Evolutionary conservation across 35 echinoderm and acorn worm genomes (phyloP).

Genomic region (Diadema setosum): DNA sequence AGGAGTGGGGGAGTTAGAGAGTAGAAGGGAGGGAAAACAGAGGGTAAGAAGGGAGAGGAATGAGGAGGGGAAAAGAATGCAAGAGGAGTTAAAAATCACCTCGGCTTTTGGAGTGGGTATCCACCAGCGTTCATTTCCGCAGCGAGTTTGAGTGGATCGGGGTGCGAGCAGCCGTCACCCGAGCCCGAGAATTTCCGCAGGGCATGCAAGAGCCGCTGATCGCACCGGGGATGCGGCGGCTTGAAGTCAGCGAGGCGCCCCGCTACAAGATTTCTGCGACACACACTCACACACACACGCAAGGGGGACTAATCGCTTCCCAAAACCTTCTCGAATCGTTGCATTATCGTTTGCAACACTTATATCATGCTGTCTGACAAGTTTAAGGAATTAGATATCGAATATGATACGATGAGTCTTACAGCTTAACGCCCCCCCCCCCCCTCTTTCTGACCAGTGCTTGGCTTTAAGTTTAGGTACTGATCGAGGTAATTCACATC

Average conservation of each 20-base stretch:
- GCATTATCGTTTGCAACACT: neutral
- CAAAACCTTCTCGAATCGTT: no score
- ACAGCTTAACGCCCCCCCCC: no score
- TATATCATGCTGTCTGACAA: neutral
- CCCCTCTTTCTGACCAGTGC: no score
- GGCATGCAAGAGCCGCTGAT: neutral
- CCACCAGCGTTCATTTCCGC: neutral
- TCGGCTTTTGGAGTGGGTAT: conserved; percentile 8
- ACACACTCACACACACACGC: neutral
- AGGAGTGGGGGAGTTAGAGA: no score
- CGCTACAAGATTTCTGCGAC: neutral
- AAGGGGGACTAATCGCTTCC: no score
- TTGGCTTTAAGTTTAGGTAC: no score
- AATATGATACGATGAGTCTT: neutral
- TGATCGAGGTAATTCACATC: no score
- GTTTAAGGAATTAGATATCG: neutral
- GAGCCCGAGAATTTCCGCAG: neutral
- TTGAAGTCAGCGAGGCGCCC: neutral
- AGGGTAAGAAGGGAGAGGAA: no score
- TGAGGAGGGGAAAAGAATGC: neutral
- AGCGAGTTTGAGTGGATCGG: neutral
- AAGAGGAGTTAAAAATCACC: no score
- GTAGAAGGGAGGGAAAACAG: no score
- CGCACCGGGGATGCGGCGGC: neutral
- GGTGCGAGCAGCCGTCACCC: neutral